Percentiles rank a stretch among this genome's conserved stretches.
Evolutionary conservation across 1,140 invertebrate genomes (phyloP).

Genomic region (Aphelenchoides fujianensis): DNA sequence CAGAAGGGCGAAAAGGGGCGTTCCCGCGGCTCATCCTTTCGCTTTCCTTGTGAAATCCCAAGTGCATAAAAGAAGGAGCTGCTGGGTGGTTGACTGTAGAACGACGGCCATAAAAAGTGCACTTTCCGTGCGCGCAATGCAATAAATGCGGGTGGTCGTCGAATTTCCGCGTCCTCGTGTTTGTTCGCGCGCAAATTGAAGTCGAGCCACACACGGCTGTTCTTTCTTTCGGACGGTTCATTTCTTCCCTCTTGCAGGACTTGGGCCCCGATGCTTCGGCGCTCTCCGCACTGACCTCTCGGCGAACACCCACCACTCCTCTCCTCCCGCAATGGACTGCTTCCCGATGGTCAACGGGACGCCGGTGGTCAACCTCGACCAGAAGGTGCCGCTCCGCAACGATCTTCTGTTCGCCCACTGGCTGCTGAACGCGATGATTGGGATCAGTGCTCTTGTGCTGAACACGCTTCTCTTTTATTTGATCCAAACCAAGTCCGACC

Average conservation of each 20-base stretch:
- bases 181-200: neutral
- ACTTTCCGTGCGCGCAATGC: no score
- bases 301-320: neutral
- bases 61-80: no score
- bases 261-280: neutral
- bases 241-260: neutral
- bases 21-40: no score
- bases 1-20: no score
- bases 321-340: neutral
- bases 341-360: neutral
- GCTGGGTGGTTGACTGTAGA: no score
- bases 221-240: neutral
- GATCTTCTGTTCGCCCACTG: slow-evolving; percentile 5
- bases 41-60: no score
- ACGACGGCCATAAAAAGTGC: no score
- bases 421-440: slow-evolving; percentile 10
- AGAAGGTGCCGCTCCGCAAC: slow-evolving; percentile 2
- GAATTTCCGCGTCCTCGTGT: neutral
- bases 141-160: neutral
- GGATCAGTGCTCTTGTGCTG: slow-evolving; percentile 2
- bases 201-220: neutral
- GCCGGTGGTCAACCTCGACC: neutral
- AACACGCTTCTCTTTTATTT: neutral
- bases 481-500: slow-evolving; percentile 4
- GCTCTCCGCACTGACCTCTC: neutral